Evolutionary conservation across 2,797 vertebrate species (phyloP).

Genomic region (Distichodus sexfasciatus): DNA sequence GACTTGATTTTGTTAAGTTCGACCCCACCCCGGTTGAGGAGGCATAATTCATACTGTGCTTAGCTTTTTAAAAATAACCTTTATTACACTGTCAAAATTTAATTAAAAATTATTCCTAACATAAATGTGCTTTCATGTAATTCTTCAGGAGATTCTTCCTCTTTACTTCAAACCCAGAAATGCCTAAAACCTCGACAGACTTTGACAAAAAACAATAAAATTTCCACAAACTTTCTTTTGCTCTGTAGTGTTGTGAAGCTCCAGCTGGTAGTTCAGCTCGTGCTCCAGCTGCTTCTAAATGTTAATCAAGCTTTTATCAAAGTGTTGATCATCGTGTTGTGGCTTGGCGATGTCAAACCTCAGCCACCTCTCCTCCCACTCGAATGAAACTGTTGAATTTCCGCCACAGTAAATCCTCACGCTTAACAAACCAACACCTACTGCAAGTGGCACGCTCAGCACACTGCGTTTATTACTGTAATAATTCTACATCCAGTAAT

Average conservation of each 20-base stretch:
- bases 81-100: too few relatives aligned
- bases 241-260: background rate
- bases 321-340: background rate
- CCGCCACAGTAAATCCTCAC: conserved; percentile 10
- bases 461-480: background rate
- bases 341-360: conserved; percentile 17
- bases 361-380: conserved; percentile 13
- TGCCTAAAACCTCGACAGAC: too few relatives aligned
- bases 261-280: background rate
- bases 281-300: background rate
- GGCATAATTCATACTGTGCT: too few relatives aligned
- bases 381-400: conserved; percentile 16
- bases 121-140: too few relatives aligned
- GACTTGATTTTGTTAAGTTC: too few relatives aligned
- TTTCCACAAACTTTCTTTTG: background rate
- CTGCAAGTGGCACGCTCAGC: background rate
- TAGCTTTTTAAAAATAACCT: too few relatives aligned
- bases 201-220: background rate
- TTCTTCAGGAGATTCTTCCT: too few relatives aligned
- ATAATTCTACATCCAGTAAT: background rate
- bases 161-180: conserved; percentile 18
- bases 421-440: background rate
- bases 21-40: too few relatives aligned
- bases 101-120: too few relatives aligned
- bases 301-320: background rate